A percentile compares a stretch with the other conserved stretches of the same genome.
These are phyloP conservation scores for Centroberyx gerrardi DNA, from an alignment of 2,797 vertebrate genomes.

Conservation along the genomic window DNA sequence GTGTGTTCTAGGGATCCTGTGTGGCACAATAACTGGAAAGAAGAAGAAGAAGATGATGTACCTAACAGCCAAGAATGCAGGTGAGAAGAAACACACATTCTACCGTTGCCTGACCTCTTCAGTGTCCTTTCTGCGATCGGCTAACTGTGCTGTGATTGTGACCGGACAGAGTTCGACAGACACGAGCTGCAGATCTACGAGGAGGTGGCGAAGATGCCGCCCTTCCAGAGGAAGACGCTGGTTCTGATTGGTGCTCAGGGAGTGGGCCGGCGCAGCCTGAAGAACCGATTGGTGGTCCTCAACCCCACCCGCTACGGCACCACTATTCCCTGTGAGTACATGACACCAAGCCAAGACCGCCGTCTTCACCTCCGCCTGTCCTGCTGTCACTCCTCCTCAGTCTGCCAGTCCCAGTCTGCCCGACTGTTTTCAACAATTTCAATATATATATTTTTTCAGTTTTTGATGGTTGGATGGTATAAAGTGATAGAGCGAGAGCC, in stretches of 20 bases:
- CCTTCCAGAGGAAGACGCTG: slow-evolving; percentile 97
- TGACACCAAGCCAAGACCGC: background rate
- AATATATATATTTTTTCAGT: too few relatives aligned
- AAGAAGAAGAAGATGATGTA: slow-evolving; percentile 99
- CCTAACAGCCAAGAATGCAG: slow-evolving; percentile 97
- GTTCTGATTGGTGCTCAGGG: slow-evolving; percentile 98
- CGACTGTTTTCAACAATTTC: too few relatives aligned
- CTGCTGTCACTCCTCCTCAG: background rate
- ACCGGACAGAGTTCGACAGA: slow-evolving; percentile 93
- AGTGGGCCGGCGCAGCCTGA: slow-evolving; percentile 96
- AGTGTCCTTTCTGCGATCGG: background rate
- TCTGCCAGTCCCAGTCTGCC: background rate
- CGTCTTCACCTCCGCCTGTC: background rate
- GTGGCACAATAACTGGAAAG: slow-evolving; percentile 94
- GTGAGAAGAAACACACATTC: slow-evolving; percentile 74
- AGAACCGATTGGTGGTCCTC: slow-evolving; percentile 95
- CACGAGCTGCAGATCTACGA: slow-evolving; percentile 99
- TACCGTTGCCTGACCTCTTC: background rate
- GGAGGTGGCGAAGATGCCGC: slow-evolving; percentile 96
- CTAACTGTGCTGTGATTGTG: background rate
- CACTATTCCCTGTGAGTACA: slow-evolving; percentile 94
- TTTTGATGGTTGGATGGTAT: too few relatives aligned
- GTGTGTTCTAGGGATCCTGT: slow-evolving; percentile 90
- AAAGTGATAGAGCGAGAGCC: too few relatives aligned
- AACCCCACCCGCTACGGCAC: slow-evolving; percentile 94